Percentiles rank a stretch among this genome's conserved stretches.
Conservation (phyloP, 2,113 vertebrate genomes). For the Caranx melampygus region DNA sequence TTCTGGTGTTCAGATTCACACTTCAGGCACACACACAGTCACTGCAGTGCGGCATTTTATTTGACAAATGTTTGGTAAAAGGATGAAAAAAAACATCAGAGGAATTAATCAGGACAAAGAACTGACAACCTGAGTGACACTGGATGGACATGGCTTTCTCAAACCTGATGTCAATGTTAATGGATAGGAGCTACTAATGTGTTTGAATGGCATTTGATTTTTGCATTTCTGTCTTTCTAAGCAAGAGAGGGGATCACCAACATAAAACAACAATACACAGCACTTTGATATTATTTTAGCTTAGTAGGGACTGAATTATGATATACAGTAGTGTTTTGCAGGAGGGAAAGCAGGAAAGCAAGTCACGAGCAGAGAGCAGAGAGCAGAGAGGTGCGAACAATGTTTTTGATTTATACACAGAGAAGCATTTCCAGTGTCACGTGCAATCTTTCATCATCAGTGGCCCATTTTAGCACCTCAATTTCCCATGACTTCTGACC, state of each 20-base stretch:
- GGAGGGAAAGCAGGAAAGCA: neutral
- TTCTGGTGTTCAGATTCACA: neutral
- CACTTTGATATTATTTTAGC: neutral
- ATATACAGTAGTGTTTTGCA: neutral
- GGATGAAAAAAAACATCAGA: neutral
- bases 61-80: neutral
- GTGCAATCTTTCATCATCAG: neutral
- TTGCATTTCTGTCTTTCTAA: neutral
- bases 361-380: neutral
- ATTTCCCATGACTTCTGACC: slow-evolving; percentile 27
- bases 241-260: neutral
- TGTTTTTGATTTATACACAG: slow-evolving; percentile 9
- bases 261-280: neutral
- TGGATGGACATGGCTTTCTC: neutral
- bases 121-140: neutral
- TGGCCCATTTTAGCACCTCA: slow-evolving; percentile 34
- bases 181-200: too few species aligned
- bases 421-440: slow-evolving; percentile 5
- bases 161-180: neutral
- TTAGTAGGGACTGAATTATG: neutral
- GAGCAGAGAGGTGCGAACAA: neutral
- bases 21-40: neutral
- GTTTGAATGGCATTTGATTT: neutral
- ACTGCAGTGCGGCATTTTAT: neutral
- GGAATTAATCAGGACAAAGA: too few species aligned